Evolutionary conservation across 2,113 vertebrate species (phyloP), one percentile per base, ranked within the genome.

Genomic region (Ceyx melanurus): DNA sequence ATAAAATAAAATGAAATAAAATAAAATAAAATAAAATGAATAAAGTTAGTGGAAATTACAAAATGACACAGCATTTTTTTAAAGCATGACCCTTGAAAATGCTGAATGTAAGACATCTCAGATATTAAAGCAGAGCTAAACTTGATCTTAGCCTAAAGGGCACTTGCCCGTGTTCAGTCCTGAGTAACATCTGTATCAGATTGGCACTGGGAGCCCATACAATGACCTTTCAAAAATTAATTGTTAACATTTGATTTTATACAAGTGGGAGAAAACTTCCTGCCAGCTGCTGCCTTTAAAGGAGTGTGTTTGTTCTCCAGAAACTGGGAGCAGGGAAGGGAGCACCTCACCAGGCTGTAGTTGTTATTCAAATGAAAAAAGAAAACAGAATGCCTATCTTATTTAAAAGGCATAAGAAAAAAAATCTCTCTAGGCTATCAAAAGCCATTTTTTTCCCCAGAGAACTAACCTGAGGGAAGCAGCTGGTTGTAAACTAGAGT

Each of bases 201-300:
- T 91, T 73, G 61, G 80, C 86, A 92, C 58, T 75, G 46, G 15
- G 31, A 83, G 42, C 48, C 90, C 89, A 64, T 68, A 79, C 50
- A 73, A 54, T 89, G 89, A 95, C 92, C 95, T 95, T 96, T 95
- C 95, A 15, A 92, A 93, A 96, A 96, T 95, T 93, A 37, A 73
- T 89, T 95, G 90, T 74, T 93, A 92, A 87, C 87, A 85, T 95
- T 96, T 86, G 26, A 23, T 83, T 92, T 93, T 92, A 75, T 85
- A 45, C 58, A 91, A 95, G 42, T 0, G 0, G 42, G 46, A 89
- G 62, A 76, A 92, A 93, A 92, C 65, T 82, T 90, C 0, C 1
- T 58, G 48, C 29, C 71, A 80, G 62, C 40, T 74, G 37, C 46
- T 93, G 73, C 71, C 66, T 95, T 94, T 83, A 81, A 95, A 92